These are phyloP conservation scores for Drosophila elegans DNA, from an alignment of 1,140 invertebrate species.

Conservation along the genomic window DNA sequence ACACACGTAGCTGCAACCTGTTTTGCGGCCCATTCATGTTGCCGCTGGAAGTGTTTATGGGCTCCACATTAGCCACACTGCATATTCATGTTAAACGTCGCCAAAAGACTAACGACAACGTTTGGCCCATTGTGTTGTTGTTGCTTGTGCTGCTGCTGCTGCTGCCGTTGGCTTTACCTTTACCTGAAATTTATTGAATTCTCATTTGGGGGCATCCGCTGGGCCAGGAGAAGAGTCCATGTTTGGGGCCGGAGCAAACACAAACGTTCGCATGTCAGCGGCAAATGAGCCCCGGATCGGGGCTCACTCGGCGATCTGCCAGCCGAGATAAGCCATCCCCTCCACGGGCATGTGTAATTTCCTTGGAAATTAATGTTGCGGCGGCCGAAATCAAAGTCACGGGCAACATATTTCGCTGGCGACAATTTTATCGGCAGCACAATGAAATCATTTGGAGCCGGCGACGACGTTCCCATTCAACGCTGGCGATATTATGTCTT, in stretches of 20 bases:
- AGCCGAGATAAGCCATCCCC: constrained; percentile 63
- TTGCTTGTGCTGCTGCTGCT: constrained; percentile 40
- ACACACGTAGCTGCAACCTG: constrained; percentile 78
- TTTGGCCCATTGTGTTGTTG: constrained; percentile 68
- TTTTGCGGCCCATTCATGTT: constrained; percentile 76
- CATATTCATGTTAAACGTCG: constrained; percentile 84
- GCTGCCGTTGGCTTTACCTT: constrained; percentile 34
- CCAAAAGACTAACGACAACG: constrained; percentile 80
- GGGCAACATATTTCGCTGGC: constrained; percentile 73
- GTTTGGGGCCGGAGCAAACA: constrained; percentile 22
- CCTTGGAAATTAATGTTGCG: constrained; percentile 79
- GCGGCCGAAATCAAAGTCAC: constrained; percentile 82
- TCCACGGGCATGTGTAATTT: constrained; percentile 69
- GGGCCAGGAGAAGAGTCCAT: constrained; percentile 24
- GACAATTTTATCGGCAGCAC: constrained; percentile 83
- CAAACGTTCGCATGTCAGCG: constrained; percentile 75
- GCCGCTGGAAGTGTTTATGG: constrained; percentile 83
- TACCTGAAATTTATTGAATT: constrained; percentile 82
- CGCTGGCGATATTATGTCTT: constrained; percentile 75
- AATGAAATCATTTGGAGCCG: constrained; percentile 74
- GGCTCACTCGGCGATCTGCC: constrained; percentile 55
- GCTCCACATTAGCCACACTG: constrained; percentile 84
- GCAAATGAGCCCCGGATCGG: constrained; percentile 66
- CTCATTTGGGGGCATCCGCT: constrained; percentile 65
- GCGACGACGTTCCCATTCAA: constrained; percentile 31